Evolutionary conservation across 2,113 vertebrate genomes (phyloP).

Genomic region (Baryphthengus martii): DNA sequence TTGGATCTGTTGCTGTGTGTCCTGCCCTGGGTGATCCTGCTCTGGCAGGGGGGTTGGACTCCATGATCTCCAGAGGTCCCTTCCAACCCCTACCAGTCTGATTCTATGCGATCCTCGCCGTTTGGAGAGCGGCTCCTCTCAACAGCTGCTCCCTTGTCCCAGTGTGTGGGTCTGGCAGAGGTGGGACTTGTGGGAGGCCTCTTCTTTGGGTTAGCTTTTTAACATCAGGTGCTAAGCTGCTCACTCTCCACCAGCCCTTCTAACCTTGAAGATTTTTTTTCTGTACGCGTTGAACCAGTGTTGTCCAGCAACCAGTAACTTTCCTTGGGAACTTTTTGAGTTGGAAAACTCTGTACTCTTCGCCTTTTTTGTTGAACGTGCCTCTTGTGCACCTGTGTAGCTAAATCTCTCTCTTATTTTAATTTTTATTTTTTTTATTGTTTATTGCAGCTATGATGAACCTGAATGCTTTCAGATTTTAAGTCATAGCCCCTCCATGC

Average conservation of each 20-base stretch:
- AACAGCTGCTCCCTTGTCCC: background rate
- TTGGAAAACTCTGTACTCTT: background rate
- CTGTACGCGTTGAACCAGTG: no score
- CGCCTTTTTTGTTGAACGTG: background rate
- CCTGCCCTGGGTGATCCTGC: no score
- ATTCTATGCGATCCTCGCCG: rapidly evolving
- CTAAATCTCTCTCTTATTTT: background rate
- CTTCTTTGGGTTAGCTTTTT: background rate
- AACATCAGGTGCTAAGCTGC: background rate
- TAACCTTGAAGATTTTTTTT: background rate
- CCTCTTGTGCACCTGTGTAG: background rate
- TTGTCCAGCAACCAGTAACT: background rate
- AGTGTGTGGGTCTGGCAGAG: background rate
- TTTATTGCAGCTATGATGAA: background rate
- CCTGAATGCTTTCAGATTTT: background rate
- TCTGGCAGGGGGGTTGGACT: no score
- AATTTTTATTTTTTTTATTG: background rate
- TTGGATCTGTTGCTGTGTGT: no score
- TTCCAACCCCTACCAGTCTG: no score
- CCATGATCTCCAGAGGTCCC: no score
- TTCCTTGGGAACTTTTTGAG: rapidly evolving
- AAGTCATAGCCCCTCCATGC: background rate
- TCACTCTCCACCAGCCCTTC: background rate
- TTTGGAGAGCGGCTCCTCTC: background rate
- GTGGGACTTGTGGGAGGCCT: background rate